Percentiles rank a stretch among this genome's conserved stretches.
Conservation (phyloP, 2,888 invertebrate species). For the Watsonalla binaria region DNA sequence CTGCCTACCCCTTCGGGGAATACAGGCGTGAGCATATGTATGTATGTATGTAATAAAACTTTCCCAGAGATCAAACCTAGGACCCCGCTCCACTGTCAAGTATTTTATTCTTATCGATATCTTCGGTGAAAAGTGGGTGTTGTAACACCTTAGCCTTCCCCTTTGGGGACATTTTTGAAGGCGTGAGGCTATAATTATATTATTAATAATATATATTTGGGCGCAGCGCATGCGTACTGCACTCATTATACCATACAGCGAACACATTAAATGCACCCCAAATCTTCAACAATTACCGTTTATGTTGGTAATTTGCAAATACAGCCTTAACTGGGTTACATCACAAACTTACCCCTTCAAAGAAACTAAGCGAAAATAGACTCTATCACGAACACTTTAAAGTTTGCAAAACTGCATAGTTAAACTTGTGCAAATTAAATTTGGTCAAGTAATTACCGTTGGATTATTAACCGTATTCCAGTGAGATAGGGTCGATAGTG, state of each 20-base stretch:
- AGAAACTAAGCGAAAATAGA: constrained; percentile 7
- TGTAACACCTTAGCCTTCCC: too few relatives aligned
- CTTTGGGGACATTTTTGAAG: too few relatives aligned
- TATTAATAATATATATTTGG: constrained; percentile 24
- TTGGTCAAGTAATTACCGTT: constrained; percentile 6
- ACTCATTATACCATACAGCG: constrained; percentile 47
- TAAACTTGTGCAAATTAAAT: constrained; percentile 4
- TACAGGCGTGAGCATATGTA: too few relatives aligned
- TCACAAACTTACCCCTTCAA: constrained; percentile 37
- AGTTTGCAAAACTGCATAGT: not conserved
- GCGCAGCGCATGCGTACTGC: constrained; percentile 17
- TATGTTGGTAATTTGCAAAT: constrained; percentile 67
- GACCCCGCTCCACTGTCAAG: too few relatives aligned
- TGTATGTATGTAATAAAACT: too few relatives aligned
- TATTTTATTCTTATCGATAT: too few relatives aligned
- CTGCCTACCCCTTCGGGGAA: too few relatives aligned
- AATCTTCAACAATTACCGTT: constrained; percentile 66
- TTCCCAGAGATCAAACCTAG: too few relatives aligned
- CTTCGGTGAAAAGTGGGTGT: too few relatives aligned
- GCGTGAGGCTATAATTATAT: constrained; percentile 4
- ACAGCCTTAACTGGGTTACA: constrained; percentile 58
- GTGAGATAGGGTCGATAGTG: constrained; percentile 28
- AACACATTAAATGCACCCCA: constrained; percentile 53
- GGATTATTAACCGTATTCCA: constrained; percentile 29
- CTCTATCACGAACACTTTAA: constrained; percentile 6